Evolutionary conservation across 2,113 vertebrate species (phyloP), one percentile per base, ranked within the genome.

Genomic region (Anolis sagrei): DNA sequence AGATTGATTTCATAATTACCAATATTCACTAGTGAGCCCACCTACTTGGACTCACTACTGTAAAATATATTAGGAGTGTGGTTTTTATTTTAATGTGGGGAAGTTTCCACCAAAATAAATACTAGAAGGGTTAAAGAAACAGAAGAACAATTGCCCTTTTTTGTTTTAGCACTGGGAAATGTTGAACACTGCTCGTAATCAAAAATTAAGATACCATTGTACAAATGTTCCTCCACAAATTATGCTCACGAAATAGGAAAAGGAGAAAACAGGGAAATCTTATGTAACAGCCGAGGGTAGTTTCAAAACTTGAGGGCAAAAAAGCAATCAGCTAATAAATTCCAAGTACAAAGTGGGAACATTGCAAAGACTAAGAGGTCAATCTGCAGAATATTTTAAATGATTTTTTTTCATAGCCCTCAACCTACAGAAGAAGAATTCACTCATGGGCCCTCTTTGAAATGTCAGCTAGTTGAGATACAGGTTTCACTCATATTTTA

Each of bases 361-460:
- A 89, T 86, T 84, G 91, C 88, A 83, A 90, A 87, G 51, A 87
- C 87, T 89, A 85, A 85, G 86, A 91, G 87, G 85, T 91, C 85
- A 87, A 79, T 86, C 85, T 86, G 81, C 86, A 91, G 66, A 87
- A 84, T 88, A 84, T 91, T 93, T 93, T 92, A 81, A 88, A 86
- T 82, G 11, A 86, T 87, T n/a, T 84, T 44, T 44, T 89, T 82
- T 82, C 88, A 82, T 82, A 84, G 73, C 80, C 27, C 16, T 90
- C 32, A 68, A 79, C 48, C 18, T 16, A 25, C 68, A 72, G 36
- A 54, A 62, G 91, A 86, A 83, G 0, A 88, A 90, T 80, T 85
- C 7, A 58, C 13, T 69, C 85, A 19, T 21, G 80, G 9, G 8
- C 87, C 86, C 51, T 84, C 76, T 91, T 90, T 83, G 16, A 78